Conservation (phyloP, 2,113 vertebrate species). For the Oostethus manadensis region DNA sequence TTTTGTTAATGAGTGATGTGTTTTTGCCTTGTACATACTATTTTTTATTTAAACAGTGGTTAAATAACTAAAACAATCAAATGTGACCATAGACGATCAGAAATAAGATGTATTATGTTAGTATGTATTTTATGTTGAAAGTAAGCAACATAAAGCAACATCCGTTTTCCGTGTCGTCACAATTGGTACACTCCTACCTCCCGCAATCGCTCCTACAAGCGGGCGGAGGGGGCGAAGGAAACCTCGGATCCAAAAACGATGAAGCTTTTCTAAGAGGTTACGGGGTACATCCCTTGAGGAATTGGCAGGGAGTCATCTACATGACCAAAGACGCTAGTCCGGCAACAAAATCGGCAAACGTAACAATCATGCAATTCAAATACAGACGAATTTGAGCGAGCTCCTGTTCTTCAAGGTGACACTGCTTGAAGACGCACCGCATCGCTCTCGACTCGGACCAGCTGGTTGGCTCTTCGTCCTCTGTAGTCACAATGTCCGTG, state of each 20-base stretch:
- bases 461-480: slow-evolving; percentile 38
- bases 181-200: slow-evolving; percentile 7
- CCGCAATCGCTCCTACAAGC: slow-evolving; percentile 37
- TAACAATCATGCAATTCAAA: slow-evolving; percentile 66
- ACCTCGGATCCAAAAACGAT: slow-evolving; percentile 26
- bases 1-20: rapidly evolving
- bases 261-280: slow-evolving; percentile 41
- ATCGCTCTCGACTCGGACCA: slow-evolving; percentile 38
- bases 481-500: slow-evolving; percentile 71
- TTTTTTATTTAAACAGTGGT: rapidly evolving
- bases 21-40: rapidly evolving
- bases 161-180: background rate
- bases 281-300: slow-evolving; percentile 33
- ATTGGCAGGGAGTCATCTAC: slow-evolving; percentile 22
- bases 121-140: slow-evolving; percentile 34
- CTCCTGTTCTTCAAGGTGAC: slow-evolving; percentile 57
- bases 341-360: slow-evolving; percentile 32
- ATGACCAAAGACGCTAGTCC: slow-evolving; percentile 54
- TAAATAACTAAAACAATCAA: background rate
- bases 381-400: slow-evolving; percentile 60
- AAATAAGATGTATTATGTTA: background rate
- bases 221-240: slow-evolving; percentile 47
- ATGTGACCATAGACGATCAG: too few species aligned
- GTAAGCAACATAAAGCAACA: background rate
- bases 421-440: slow-evolving; percentile 51